Conservation (phyloP, 2,888 invertebrate species). For the Hypolimnas misippus region DNA sequence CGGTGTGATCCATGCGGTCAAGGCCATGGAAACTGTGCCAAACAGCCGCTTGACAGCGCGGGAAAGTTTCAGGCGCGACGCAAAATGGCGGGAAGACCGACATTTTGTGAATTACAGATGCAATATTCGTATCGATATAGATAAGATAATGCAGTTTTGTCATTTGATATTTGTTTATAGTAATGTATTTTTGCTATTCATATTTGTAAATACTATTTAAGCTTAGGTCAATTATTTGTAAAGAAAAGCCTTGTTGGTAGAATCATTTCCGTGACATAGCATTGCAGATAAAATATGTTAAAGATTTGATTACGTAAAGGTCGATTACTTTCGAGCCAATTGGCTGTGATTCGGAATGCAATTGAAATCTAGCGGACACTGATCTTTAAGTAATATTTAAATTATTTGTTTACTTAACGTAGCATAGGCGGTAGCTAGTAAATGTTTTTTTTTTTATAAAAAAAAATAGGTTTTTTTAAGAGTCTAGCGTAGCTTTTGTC, state of each 20-base stretch:
- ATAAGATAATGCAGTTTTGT: neutral
- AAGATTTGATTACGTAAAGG: conserved; percentile 2
- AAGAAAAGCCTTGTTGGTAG: too few relatives aligned
- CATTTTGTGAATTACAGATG: conserved; percentile 9
- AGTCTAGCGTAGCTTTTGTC: too few relatives aligned
- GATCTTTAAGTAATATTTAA: conserved; percentile 4
- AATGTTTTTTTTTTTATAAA: too few relatives aligned
- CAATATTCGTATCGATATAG: neutral
- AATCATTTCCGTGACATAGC: too few relatives aligned
- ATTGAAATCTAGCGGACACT: conserved; percentile 6
- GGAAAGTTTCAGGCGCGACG: conserved; percentile 54
- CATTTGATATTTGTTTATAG: neutral
- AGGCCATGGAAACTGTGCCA: conserved; percentile 78
- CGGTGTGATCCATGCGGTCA: conserved; percentile 68
- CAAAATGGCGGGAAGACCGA: conserved; percentile 43
- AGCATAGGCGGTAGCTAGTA: too few relatives aligned
- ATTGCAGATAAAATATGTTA: neutral
- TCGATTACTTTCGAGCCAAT: neutral
- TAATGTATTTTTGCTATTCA: too few relatives aligned
- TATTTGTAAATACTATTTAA: too few relatives aligned
- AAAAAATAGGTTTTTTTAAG: too few relatives aligned
- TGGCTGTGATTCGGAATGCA: conserved; percentile 17
- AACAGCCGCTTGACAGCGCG: conserved; percentile 63
- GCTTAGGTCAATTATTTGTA: too few relatives aligned
- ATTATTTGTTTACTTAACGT: neutral